Evolutionary conservation across 2,888 invertebrate species (phyloP), one percentile per base, ranked within the genome.

Genomic region (Dasypogon diadema): DNA sequence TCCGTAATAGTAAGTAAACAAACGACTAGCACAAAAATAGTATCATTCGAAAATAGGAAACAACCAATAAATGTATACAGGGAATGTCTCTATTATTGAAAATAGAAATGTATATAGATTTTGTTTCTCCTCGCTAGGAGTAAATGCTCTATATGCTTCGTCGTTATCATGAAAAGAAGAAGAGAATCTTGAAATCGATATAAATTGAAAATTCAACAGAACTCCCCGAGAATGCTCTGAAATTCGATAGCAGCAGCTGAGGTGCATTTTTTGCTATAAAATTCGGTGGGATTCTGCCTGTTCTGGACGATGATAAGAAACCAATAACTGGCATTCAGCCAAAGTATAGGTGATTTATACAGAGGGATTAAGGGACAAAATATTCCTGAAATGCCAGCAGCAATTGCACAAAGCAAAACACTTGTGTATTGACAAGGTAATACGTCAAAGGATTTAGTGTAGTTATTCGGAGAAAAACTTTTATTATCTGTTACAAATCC

Each of bases 371-470:
- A 21, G 21, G 37, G 8, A 8, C 37, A 10, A n/a, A 60, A n/a
- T 37, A 6, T 37, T 37, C 37, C 42, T 60, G 37, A 37, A 18
- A n/a, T 6, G 8, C 60, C 16, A 60, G 8, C 18, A 16, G 60
- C 12, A 37, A 10, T 8, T 16, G 26, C 30, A 16, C 10, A 58
- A 6, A 3, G 3, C 26, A 26, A 58, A 34, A 14, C 5, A 30
- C 26, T 14, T 58, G 16, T 37, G 18, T 60, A 37, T 37, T 60
- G n/a, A 21, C 60, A 21, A 26, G 60, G 60, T 22, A 37, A 60
- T 60, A 42, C 37, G 34, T 60, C 60, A 60, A 42, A 60, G 60
- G 60, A 60, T 60, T 60, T n/a, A n/a, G n/a, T n/a, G n/a, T n/a
- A n/a, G n/a, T n/a, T n/a, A n/a, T n/a, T n/a, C n/a, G n/a, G n/a